Base-by-base conservation (phyloP, 53 echinoderm and acorn worm genomes). In the Holothuria scabra region DNA sequence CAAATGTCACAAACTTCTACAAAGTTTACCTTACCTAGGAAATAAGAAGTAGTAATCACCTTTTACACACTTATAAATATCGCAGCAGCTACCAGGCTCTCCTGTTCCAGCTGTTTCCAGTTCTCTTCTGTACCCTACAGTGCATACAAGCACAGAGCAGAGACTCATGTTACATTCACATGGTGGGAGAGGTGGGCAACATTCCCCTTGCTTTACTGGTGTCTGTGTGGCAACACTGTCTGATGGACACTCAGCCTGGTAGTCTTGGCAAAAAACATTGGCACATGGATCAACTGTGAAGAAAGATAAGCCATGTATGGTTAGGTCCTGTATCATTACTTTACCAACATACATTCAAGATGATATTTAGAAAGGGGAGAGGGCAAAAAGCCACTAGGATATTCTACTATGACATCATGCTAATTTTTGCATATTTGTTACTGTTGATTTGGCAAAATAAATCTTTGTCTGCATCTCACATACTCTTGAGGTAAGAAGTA, bases 81-180 rank as follows among this genome's bases (percentile, higher is more conserved):
- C 89, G 79, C 99, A 99, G 78, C 99, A 99, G 64, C 84, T 88
- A 13, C 99, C 99, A 5, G 99, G 99, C 20, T 87, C 82, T 8
- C 89, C 93, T 0, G 87, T 88, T 12, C 93, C 99, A 2, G 85
- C 84, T 25, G 44, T 25, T 28, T 88, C 59, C 48, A 90, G 61
- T 33, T 86, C 79, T 55, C 90, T 95, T 86, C 80, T 67, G 83
- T 99, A 99, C 14, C 93, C 99, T 29, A 78, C 86, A 14, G 90
- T 89, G 69, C 99, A 99, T 79, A 95, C 21, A 58, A 91, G 78
- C 8, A 89, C 91, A 16, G 84, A 89, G 46, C 99, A 99, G 13
- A 74, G 57, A 48, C 86, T 93, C 74, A 91, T 75, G 81, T 99
- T 91, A 56, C 99, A 99, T 26, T 81, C 80, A 48, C 99, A 99